Evolutionary conservation across 2,888 invertebrate genomes (phyloP), one percentile per base, ranked within the genome.

Genomic region (Scaptomyza caliginosa): DNA sequence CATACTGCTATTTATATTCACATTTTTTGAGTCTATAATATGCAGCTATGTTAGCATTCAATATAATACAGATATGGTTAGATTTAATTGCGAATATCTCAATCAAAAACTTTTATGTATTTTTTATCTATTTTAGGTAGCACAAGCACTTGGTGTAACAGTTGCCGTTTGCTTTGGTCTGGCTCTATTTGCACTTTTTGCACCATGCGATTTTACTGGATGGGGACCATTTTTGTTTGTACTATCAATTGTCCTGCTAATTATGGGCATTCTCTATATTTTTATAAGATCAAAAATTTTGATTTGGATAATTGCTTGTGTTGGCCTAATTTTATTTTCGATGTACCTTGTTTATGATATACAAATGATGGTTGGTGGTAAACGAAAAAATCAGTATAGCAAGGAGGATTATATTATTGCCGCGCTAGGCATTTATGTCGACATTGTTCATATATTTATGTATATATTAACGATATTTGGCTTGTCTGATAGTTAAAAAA

Each of bases 391-490:
- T 13, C 11, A 60, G 10, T 82, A 34, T 6, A 7, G 4, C 6
- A 50, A 73, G 11, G 39, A 62, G 1, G 87, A 87, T 28, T 87
- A 70, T 34, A 32, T 87, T 3, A 3, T 85, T 13, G 82, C 85
- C 0, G 82, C 82, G 1, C 28, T 82, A 2, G 2, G n/a, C 2
- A 49, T 82, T 4, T 82, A 86, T 16, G 4, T n/a, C 0, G 73
- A 85, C 52, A 34, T 86, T 10, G 0, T 85, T 2, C 6, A 32
- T 0, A 8, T 86, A 4, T 62, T 81, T 32, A 0, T 19, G 0
- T n/a, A 11, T 1, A 17, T 86, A 11, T 39, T 81, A 3, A 8
- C 1, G 2, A 0, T 80, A 2, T 0, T 76, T 8, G 83, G 83
- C 3, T 1, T 85, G 11, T 0, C 63, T 1, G 64, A 74, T 4